These are phyloP conservation scores for Drosophila macrospina DNA, from an alignment of 2,888 invertebrate genomes.

Conservation along the genomic window DNA sequence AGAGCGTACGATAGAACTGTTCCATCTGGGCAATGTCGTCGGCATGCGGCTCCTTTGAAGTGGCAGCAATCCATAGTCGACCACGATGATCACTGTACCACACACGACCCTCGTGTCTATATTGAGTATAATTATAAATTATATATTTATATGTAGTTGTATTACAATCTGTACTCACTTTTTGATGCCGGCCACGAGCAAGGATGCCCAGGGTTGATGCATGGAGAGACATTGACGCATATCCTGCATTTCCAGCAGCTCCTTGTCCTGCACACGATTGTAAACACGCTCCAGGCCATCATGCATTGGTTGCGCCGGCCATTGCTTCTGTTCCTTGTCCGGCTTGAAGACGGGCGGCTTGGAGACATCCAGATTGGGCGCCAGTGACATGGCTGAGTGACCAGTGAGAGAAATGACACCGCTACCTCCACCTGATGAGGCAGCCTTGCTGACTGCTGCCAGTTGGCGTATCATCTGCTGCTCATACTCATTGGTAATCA, in stretches of 20 bases:
- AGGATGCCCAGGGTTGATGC: slow-evolving; percentile 98
- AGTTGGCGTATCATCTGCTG: slow-evolving; percentile 84
- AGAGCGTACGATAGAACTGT: slow-evolving; percentile 88
- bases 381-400: slow-evolving; percentile 51
- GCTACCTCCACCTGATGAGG: slow-evolving; percentile 6
- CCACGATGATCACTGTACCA: slow-evolving; percentile 98
- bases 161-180: slow-evolving; percentile 86
- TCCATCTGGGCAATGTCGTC: slow-evolving; percentile 90
- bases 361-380: slow-evolving; percentile 65
- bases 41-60: slow-evolving; percentile 90
- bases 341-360: slow-evolving; percentile 72
- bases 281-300: slow-evolving; percentile 78
- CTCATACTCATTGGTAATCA: slow-evolving; percentile 83
- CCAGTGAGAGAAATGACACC: slow-evolving; percentile 54
- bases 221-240: slow-evolving; percentile 95
- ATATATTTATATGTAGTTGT: neutral
- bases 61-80: slow-evolving; percentile 97
- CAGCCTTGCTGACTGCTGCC: slow-evolving; percentile 73
- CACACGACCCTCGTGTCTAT: slow-evolving; percentile 96
- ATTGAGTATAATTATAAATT: slow-evolving; percentile 11
- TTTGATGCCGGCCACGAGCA: slow-evolving; percentile 96
- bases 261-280: slow-evolving; percentile 90
- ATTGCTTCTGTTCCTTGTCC: slow-evolving; percentile 39
- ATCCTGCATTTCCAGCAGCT: slow-evolving; percentile 93
- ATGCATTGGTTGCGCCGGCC: slow-evolving; percentile 18